Conservation (phyloP, 1,140 invertebrate genomes). For the Scaptodrosophila lebanonensis region DNA sequence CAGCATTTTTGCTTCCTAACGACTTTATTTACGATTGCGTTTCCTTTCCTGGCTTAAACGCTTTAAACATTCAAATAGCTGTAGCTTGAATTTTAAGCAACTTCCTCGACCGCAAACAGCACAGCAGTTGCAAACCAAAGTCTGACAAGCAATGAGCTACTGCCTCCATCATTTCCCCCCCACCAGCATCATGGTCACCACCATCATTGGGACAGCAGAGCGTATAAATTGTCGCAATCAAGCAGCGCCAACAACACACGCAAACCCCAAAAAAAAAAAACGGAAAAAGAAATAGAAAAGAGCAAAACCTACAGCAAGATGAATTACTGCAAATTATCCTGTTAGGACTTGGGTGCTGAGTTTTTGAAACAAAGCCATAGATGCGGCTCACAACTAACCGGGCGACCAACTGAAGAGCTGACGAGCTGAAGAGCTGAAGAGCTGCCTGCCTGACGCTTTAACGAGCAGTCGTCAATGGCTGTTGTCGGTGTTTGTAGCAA, state of each 20-base stretch:
- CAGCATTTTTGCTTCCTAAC: no score
- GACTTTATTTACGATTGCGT: no score
- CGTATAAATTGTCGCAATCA: conserved; percentile 69
- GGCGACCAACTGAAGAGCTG: background rate
- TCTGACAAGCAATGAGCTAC: conserved; percentile 40
- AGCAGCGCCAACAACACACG: conserved; percentile 38
- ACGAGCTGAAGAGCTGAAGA: no score
- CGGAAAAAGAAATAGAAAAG: conserved; percentile 3
- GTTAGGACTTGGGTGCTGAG: conserved; percentile 53
- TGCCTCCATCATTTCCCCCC: no score
- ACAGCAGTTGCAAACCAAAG: conserved; percentile 47
- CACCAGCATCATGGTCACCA: no score
- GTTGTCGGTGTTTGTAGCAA: no score
- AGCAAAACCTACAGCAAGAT: conserved; percentile 56
- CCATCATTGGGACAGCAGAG: no score
- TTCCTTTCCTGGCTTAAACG: no score
- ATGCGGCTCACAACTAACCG: background rate
- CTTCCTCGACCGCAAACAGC: conserved; percentile 29
- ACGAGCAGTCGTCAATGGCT: no score
- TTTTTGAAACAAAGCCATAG: conserved; percentile 45
- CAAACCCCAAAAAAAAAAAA: conserved; percentile 26
- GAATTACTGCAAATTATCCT: conserved; percentile 72
- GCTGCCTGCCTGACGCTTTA: conserved; percentile 23
- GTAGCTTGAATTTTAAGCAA: conserved; percentile 38
- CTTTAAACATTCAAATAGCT: conserved; percentile 20